A percentile compares a stretch with the other conserved stretches of the same genome.
These are phyloP conservation scores for Dendrocopos noguchii DNA, from an alignment of 2,113 vertebrate genomes.

Conservation along the genomic window DNA sequence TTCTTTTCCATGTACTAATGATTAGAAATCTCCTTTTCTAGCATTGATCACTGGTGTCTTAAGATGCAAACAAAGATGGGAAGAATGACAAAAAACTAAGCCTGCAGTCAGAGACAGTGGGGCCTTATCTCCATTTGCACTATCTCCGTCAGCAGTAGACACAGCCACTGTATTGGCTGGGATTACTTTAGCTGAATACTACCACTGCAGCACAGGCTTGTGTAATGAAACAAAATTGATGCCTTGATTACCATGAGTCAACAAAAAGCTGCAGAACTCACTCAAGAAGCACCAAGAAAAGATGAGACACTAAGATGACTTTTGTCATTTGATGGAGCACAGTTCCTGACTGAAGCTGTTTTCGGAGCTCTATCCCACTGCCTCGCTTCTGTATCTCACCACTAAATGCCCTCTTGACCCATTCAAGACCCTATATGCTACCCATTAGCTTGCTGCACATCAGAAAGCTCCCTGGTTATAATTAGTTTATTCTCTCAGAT, in stretches of 20 bases:
- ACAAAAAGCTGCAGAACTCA: background rate
- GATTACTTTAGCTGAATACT: background rate
- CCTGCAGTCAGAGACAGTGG: background rate
- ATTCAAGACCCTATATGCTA: background rate
- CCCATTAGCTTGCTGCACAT: background rate
- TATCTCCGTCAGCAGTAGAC: background rate
- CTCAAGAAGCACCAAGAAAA: background rate
- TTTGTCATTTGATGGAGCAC: background rate
- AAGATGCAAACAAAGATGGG: background rate
- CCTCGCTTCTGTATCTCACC: background rate
- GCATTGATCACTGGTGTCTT: background rate
- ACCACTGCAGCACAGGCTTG: background rate
- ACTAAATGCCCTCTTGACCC: background rate
- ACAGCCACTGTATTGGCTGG: background rate
- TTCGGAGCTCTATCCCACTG: background rate
- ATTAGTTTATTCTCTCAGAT: background rate
- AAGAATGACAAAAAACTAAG: background rate
- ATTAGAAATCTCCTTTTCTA: background rate
- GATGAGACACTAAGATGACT: background rate
- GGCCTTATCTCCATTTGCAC: background rate
- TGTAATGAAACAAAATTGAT: accelerated
- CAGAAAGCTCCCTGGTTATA: background rate
- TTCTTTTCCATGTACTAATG: background rate
- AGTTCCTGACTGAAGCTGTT: background rate
- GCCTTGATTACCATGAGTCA: background rate